phyloP scores from a whole-genome alignment of 2,797 vertebrate species.

The Craterocephalus amniculus region DNA sequence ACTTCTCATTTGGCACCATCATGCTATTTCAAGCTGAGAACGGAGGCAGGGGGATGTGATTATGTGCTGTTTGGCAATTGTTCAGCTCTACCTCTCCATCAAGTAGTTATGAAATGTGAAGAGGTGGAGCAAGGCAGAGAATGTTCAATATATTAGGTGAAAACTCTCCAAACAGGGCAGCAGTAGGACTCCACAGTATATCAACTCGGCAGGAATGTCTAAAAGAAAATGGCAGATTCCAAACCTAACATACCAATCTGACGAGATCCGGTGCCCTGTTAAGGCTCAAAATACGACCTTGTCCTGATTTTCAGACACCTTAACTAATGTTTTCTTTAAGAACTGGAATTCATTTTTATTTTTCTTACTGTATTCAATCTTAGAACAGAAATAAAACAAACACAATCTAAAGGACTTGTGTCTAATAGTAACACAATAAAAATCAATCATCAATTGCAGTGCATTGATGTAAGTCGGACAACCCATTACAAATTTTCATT shows the following conservation, averaged over 20 bases:
- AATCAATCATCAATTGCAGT: background rate
- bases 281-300: background rate
- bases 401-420: no score
- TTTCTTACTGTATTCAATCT: no score
- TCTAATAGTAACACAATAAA: background rate
- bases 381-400: no score
- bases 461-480: background rate
- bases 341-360: background rate
- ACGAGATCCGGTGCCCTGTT: background rate
- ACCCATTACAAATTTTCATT: background rate
- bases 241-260: background rate
- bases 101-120: background rate
- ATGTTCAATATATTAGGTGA: background rate
- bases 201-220: background rate
- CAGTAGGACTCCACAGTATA: background rate
- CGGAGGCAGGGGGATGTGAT: background rate
- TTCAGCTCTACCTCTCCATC: background rate
- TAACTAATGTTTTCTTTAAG: background rate
- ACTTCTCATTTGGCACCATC: background rate
- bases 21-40: background rate
- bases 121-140: background rate
- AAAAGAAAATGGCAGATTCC: background rate
- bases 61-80: no score
- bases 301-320: background rate
- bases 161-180: background rate